Evolutionary conservation across 2,888 invertebrate species (phyloP), one percentile per base, ranked within the genome.

Genomic region (Sacculina carcini): DNA sequence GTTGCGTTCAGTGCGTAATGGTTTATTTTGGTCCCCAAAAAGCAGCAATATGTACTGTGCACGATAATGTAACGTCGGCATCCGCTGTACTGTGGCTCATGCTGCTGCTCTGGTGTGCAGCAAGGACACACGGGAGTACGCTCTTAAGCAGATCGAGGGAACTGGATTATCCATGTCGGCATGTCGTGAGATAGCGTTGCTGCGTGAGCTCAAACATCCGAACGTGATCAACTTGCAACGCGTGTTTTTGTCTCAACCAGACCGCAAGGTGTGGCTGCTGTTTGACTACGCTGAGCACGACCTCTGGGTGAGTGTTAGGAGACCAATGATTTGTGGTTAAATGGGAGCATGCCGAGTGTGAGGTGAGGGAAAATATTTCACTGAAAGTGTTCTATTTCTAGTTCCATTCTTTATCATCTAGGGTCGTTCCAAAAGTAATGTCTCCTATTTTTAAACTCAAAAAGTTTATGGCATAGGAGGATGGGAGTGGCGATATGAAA

Each of bases 221-320:
- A 98, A 98, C 71, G 90, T 98, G 1, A 96, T 98, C 56, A 89
- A 85, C 60, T 71, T 98, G 42, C 92, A 94, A 59, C 71, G 90
- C 60, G 96, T 98, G 2, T 98, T 98, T 65, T 73, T 98, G 0
- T 94, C 96, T 0, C 92, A 92, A 63, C 83, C 78, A 60, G 94
- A 94, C 62, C 74, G 94, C 34, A 92, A 94, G 73, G 94, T 96
- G 4, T 98, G 90, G 80, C 70, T 96, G 34, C 69, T 98, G 10
- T 92, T 96, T 69, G 96, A 98, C 65, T 99, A 89, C 71, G 94
- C 96, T 0, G 96, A 98, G 68, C 96, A 98, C 71, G 98, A 98
- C 69, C 68, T 98, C 52, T 99, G 96, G 98, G 75, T 75, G 65
- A 61, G 63, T 57, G 34, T 42, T n/a, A n/a, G n/a, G n/a, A n/a